Evolutionary conservation across 2,113 vertebrate species (phyloP).

Genomic region (Lophius piscatorius): DNA sequence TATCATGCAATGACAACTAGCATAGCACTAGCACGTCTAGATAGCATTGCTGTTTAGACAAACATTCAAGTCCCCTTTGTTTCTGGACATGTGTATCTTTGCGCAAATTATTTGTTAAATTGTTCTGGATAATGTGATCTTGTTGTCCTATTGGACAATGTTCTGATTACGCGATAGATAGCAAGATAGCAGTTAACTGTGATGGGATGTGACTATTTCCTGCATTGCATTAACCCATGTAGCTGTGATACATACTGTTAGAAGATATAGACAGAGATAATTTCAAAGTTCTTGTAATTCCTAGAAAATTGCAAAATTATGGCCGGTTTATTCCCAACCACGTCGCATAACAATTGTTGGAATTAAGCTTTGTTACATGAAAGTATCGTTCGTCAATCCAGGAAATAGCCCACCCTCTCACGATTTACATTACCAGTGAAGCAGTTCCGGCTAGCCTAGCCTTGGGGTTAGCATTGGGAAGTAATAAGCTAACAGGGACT

Average conservation of each 20-base stretch:
- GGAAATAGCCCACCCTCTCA: slow-evolving; percentile 43
- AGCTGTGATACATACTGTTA: background rate
- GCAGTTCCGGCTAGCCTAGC: slow-evolving; percentile 42
- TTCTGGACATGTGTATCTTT: background rate
- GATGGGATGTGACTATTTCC: slow-evolving; percentile 27
- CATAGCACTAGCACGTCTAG: too few species aligned
- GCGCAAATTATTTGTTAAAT: too few species aligned
- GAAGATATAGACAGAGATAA: background rate
- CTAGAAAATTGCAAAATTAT: background rate
- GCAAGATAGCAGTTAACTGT: too few species aligned
- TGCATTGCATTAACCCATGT: background rate
- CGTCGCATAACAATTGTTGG: background rate
- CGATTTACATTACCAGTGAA: slow-evolving; percentile 15
- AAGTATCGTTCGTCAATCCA: slow-evolving; percentile 16
- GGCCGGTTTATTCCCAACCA: rapidly evolving
- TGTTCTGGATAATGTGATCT: background rate
- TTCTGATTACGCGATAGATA: too few species aligned
- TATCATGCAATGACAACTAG: too few species aligned
- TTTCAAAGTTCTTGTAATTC: background rate
- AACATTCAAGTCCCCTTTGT: background rate
- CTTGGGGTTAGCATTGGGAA: slow-evolving; percentile 41
- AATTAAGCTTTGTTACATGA: background rate
- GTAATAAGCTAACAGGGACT: slow-evolving; percentile 23
- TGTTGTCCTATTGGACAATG: too few species aligned
- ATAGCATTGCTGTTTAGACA: too few species aligned